Conservation (phyloP, 1,140 invertebrate genomes). For the Drosophila grimshawi region DNA sequence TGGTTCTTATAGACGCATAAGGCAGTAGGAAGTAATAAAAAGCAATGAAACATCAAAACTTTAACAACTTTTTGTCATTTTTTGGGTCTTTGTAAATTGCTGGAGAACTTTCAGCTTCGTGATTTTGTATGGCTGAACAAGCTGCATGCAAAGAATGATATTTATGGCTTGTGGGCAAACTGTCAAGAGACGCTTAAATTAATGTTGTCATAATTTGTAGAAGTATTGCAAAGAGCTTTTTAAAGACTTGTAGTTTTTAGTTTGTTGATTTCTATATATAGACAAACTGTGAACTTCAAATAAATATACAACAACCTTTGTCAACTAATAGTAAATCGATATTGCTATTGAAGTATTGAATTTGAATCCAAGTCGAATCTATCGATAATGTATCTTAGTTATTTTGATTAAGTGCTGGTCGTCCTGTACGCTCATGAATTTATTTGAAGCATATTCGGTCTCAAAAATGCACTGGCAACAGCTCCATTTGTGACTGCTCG, state of each 20-base stretch:
- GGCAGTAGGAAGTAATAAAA: conserved; percentile 64
- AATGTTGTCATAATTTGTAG: not conserved
- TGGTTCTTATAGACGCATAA: conserved; percentile 40
- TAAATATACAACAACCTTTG: no score
- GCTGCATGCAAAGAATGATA: not conserved
- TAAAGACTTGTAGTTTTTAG: not conserved
- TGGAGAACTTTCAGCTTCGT: not conserved
- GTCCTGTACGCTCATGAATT: not conserved
- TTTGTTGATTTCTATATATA: not conserved
- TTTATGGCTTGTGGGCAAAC: not conserved
- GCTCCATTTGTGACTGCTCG: conserved; percentile 4
- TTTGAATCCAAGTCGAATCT: no score
- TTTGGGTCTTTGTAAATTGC: not conserved
- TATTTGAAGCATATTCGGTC: not conserved
- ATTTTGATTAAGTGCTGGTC: not conserved
- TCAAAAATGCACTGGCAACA: conserved; percentile 1
- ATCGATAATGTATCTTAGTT: no score
- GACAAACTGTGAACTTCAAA: not conserved
- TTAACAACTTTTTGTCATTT: conserved; percentile 5
- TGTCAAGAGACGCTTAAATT: not conserved
- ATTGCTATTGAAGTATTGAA: no score
- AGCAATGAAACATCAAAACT: conserved; percentile 45
- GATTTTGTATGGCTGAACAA: not conserved
- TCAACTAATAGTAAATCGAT: no score
- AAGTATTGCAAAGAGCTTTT: not conserved